phyloP scores from a whole-genome alignment of 2,797 vertebrate species.

The Anolis apletophallus region DNA sequence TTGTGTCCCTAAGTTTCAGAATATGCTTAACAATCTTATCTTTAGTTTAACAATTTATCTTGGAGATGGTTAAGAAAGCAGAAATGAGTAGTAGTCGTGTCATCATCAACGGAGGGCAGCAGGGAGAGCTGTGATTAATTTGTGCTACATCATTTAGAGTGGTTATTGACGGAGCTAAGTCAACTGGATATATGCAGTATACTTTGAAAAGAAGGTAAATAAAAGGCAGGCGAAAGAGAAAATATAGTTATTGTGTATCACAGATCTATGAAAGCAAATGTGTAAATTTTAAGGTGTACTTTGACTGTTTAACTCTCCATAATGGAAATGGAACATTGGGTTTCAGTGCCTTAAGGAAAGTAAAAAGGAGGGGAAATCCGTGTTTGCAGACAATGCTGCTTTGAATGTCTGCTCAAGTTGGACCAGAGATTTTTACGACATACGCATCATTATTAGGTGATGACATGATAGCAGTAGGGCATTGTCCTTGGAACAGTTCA shows the following conservation, averaged over 20 bases:
- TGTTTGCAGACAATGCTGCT: neutral
- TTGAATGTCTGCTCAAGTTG: neutral
- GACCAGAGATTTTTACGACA: no score
- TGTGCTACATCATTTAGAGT: neutral
- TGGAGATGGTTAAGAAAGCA: neutral
- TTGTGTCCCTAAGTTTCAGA: neutral
- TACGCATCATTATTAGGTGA: neutral
- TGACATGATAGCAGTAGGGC: neutral
- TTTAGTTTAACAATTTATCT: neutral
- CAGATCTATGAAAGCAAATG: slow-evolving; percentile 1
- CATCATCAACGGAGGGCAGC: neutral
- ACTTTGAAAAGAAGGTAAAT: slow-evolving; percentile 11
- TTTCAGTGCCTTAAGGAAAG: neutral
- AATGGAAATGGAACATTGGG: neutral
- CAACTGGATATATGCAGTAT: slow-evolving; percentile 9
- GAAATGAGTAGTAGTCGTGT: neutral
- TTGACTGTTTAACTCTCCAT: neutral
- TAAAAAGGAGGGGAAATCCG: neutral
- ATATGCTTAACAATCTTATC: neutral
- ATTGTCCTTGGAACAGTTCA: neutral
- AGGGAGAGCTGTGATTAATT: neutral
- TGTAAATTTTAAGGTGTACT: neutral
- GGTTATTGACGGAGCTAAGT: neutral
- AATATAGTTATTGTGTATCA: neutral
- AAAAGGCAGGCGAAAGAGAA: slow-evolving; percentile 13